A percentile compares a stretch with the other conserved stretches of the same genome.
These are phyloP conservation scores for Patiria pectinifera DNA, from an alignment of 53 echinoderm and acorn worm species.

Conservation along the genomic window DNA sequence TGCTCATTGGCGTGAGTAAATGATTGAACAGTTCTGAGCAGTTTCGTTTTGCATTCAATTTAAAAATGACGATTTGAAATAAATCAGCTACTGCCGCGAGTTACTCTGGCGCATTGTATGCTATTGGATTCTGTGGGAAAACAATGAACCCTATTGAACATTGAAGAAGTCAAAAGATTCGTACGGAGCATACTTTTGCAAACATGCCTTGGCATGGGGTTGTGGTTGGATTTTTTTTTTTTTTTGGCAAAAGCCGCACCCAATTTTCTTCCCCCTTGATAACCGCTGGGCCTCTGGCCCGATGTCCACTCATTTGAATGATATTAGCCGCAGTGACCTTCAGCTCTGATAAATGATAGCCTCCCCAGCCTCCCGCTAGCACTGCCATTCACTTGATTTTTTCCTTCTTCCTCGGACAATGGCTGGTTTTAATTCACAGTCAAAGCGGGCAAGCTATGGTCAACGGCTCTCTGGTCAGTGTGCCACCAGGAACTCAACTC, in stretches of 20 bases:
- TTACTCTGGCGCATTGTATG: too few relatives aligned
- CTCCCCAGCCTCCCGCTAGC: background rate
- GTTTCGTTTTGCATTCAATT: too few relatives aligned
- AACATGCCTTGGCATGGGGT: background rate
- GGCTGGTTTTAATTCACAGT: background rate
- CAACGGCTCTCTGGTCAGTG: background rate
- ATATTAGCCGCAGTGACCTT: conserved; percentile 47
- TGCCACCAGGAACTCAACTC: background rate
- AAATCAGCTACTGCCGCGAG: too few relatives aligned
- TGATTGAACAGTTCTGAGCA: too few relatives aligned
- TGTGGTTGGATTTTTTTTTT: background rate
- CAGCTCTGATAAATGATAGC: conserved; percentile 5
- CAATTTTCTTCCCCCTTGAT: background rate
- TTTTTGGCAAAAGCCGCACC: background rate
- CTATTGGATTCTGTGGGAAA: too few relatives aligned
- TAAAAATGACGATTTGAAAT: too few relatives aligned
- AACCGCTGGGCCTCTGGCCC: background rate
- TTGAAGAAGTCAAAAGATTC: too few relatives aligned
- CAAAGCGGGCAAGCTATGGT: conserved; percentile 9
- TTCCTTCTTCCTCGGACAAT: background rate
- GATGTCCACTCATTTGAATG: conserved; percentile 38
- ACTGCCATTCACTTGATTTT: background rate
- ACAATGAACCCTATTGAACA: too few relatives aligned
- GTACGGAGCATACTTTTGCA: too few relatives aligned
- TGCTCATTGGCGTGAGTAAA: too few relatives aligned